phyloP scores from a whole-genome alignment of 2,888 invertebrate genomes.

The Amphipoea oculea region DNA sequence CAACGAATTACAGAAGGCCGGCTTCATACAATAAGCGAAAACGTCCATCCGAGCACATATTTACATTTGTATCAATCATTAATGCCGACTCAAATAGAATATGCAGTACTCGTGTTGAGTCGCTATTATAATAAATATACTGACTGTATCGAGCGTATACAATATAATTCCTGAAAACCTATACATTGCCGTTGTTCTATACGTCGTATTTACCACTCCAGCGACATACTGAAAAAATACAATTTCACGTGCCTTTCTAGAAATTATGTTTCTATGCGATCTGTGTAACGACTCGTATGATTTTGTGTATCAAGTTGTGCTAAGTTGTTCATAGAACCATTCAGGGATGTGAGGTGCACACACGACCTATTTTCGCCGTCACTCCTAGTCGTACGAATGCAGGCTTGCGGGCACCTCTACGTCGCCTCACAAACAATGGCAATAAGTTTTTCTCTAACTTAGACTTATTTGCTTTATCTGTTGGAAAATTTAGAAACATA shows the following conservation, averaged over 20 bases:
- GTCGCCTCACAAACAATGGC: background rate
- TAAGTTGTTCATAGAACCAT: background rate
- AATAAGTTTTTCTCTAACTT: background rate
- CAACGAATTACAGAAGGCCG: constrained; percentile 1
- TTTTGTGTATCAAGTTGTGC: background rate
- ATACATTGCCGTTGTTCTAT: background rate
- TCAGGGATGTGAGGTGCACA: background rate
- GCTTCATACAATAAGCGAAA: background rate
- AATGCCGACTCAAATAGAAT: background rate
- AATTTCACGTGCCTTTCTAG: background rate
- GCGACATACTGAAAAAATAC: background rate
- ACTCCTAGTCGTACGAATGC: background rate
- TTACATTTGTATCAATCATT: background rate
- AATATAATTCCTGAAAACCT: background rate
- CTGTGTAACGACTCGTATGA: background rate
- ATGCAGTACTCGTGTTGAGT: background rate
- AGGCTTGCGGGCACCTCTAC: background rate
- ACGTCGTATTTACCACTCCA: background rate
- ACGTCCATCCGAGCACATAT: background rate
- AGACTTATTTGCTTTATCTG: background rate
- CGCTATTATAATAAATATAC: background rate
- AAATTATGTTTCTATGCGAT: background rate
- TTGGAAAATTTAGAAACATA: background rate
- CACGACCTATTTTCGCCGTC: background rate
- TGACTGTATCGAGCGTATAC: background rate